These are phyloP conservation scores for Uropsilus gracilis DNA, from an alignment of 2,113 vertebrate genomes.

Conservation along the genomic window DNA sequence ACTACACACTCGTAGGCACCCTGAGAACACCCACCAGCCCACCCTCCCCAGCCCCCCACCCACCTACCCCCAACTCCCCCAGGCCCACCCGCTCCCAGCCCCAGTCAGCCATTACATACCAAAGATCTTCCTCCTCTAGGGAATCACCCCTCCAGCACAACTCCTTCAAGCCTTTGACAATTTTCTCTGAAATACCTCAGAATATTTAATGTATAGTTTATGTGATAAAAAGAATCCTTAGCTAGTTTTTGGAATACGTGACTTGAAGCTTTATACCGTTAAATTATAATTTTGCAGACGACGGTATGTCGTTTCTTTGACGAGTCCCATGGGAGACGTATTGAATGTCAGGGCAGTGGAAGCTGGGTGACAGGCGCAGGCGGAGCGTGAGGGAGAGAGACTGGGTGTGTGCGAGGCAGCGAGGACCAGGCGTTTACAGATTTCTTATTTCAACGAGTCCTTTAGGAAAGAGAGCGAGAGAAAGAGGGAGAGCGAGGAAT, in stretches of 20 bases:
- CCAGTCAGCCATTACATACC: slow-evolving; percentile 77
- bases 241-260: slow-evolving; percentile 99
- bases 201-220: slow-evolving; percentile 99
- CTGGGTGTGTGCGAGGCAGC: slow-evolving; percentile 37
- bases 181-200: slow-evolving; percentile 99
- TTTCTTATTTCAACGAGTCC: slow-evolving; percentile 86
- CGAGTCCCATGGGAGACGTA: slow-evolving; percentile 93
- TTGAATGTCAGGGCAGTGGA: slow-evolving; percentile 91
- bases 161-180: slow-evolving; percentile 98
- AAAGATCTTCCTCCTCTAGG: slow-evolving; percentile 85
- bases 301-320: slow-evolving; percentile 91
- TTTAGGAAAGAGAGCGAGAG: slow-evolving; percentile 80
- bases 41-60: not conserved
- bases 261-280: slow-evolving; percentile 99
- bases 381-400: slow-evolving; percentile 36
- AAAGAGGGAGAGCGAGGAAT: slow-evolving; percentile 30
- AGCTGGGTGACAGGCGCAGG: slow-evolving; percentile 78
- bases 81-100: not conserved
- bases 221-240: slow-evolving; percentile 96
- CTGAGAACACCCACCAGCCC: not conserved
- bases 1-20: too few species aligned
- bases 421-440: slow-evolving; percentile 85
- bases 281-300: slow-evolving; percentile 95
- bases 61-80: fast-evolving
- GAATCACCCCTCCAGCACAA: slow-evolving; percentile 90